Percentiles rank a stretch among this genome's conserved stretches.
Conservation (phyloP, 2,113 vertebrate species). For the Balaenoptera acutorostrata region DNA sequence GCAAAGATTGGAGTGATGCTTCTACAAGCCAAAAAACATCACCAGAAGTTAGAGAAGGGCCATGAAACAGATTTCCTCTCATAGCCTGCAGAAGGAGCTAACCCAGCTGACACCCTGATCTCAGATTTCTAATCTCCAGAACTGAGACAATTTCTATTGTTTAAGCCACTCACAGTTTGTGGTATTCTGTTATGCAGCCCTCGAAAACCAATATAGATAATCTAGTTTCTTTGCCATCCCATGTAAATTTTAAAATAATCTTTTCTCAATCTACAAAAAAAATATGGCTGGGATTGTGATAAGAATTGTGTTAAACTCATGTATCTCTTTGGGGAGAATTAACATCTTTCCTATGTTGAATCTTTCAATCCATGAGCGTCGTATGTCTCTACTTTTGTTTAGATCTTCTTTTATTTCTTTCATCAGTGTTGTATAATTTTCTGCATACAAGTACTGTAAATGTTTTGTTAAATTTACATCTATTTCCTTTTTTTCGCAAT, state of each 20-base stretch:
- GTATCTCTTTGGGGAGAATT: not conserved
- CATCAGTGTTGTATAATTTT: too few relatives aligned
- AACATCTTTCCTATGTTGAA: not conserved
- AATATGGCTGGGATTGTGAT: not conserved
- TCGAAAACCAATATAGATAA: not conserved
- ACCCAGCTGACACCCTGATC: too few relatives aligned
- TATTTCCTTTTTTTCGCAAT: not conserved
- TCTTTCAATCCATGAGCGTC: not conserved
- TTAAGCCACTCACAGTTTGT: not conserved
- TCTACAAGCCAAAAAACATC: not conserved
- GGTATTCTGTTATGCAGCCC: not conserved
- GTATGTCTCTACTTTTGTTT: not conserved
- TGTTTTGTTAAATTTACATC: not conserved
- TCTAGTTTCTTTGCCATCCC: not conserved
- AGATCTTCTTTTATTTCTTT: too few relatives aligned
- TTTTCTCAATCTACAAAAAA: not conserved
- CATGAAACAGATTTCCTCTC: not conserved
- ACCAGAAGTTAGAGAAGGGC: not conserved
- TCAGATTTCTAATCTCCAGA: not conserved
- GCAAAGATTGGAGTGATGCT: not conserved
- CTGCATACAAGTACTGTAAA: too few relatives aligned
- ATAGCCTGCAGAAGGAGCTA: not conserved
- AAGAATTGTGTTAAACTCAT: not conserved
- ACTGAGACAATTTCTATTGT: not conserved
- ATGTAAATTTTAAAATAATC: not conserved